Evolutionary conservation across 2,113 vertebrate species (phyloP).

Genomic region (Siniperca knerii): DNA sequence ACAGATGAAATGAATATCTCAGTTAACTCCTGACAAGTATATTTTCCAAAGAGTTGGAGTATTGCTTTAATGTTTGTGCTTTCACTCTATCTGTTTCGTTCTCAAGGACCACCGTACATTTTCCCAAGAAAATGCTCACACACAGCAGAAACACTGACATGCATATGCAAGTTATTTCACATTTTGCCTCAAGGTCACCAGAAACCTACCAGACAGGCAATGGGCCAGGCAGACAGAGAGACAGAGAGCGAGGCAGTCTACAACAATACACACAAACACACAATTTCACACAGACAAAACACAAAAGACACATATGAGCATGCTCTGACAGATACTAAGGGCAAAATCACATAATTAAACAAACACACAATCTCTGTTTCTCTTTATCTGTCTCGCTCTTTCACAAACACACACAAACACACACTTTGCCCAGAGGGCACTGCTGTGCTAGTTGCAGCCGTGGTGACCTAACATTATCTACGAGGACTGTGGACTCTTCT

Average conservation of each 20-base stretch:
- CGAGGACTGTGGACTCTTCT: neutral
- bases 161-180: slow-evolving; percentile 24
- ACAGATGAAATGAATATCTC: neutral
- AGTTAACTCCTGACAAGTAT: too few relatives aligned
- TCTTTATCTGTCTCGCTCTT: neutral
- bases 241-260: neutral
- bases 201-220: slow-evolving; percentile 27
- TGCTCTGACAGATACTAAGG: slow-evolving; percentile 18
- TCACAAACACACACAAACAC: slow-evolving; percentile 39
- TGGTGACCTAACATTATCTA: slow-evolving; percentile 19
- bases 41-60: neutral
- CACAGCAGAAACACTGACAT: slow-evolving; percentile 4
- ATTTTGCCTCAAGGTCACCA: slow-evolving; percentile 40
- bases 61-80: neutral
- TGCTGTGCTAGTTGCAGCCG: neutral
- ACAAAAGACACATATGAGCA: neutral
- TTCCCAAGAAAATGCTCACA: neutral
- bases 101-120: too few relatives aligned
- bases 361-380: slow-evolving; percentile 34
- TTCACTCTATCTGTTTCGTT: neutral
- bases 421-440: slow-evolving; percentile 11
- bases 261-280: slow-evolving; percentile 8
- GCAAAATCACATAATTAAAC: slow-evolving; percentile 16
- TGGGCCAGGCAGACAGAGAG: neutral
- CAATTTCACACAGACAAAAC: slow-evolving; percentile 3